Evolutionary conservation across 2,113 vertebrate species (phyloP), one percentile per base, ranked within the genome.

Genomic region (Girardinichthys multiradiatus): DNA sequence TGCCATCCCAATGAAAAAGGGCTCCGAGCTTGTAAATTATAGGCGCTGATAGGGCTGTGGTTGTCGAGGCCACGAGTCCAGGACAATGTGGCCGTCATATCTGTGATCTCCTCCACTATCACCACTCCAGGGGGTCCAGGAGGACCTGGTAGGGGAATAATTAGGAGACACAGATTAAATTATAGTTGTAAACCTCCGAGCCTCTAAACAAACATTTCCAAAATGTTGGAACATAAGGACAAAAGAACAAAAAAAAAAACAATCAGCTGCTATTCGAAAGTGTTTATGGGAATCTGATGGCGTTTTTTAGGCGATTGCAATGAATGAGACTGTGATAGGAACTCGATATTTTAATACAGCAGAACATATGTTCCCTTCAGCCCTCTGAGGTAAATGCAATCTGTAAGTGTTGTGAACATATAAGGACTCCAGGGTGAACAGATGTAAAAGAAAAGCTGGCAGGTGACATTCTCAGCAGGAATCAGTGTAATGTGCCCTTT

Each of bases 1-100:
- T 99, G 98, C 98, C 98, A 99, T 81, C 98, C 98, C 90, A 99
- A 93, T 80, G 98, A 99, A 93, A 98, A 98, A 0, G 98, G 97
- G 92, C 96, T 99, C 27, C 97, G 96, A 30, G 97, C 97, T 92
- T 99, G 98, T 72, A 99, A 86, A 80, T 96, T 98, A 90, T 98
- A 98, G 87, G 95, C 93, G 70, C 92, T 95, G 86, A 99, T 94
- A 0, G 98, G 98, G 87, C 98, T 99, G 94, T 98, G 97, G 87
- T 99, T 98, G 91, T 99, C 97, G 45, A 95, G 92, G 2, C 96
- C 96, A 4, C 96, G 94, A 54, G 95, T 96, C 98, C 97, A 98
- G 39, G 97, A 99, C 62, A 99, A 92, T 3, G 97, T 98, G 72
- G 97, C 98, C 3, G 96, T 97, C 74, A 74, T 95, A 35, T 97